Percentiles rank a stretch among this genome's conserved stretches.
phyloP scores from a whole-genome alignment of 2,797 vertebrate genomes.

The Pelodytes ibericus region DNA sequence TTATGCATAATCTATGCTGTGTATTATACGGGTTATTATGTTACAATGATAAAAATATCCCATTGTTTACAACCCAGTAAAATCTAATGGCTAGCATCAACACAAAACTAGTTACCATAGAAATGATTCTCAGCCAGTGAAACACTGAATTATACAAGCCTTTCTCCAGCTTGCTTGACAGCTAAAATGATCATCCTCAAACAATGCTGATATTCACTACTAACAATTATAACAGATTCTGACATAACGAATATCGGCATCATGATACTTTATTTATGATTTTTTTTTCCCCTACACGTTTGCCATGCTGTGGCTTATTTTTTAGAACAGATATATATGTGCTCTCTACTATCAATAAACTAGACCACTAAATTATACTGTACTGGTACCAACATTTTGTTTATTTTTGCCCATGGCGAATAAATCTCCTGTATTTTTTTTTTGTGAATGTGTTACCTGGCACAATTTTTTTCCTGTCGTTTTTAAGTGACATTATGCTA shows the following conservation, averaged over 20 bases:
- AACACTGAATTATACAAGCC: conserved; percentile 58
- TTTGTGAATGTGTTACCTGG: no score
- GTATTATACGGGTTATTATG: conserved; percentile 54
- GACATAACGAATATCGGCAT: conserved; percentile 31
- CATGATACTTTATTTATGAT: conserved; percentile 12
- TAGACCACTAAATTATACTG: not conserved
- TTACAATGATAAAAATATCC: conserved; percentile 40
- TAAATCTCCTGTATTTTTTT: no score
- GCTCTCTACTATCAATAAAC: not conserved
- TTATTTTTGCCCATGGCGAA: no score
- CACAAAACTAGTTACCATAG: conserved; percentile 46
- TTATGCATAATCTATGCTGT: conserved; percentile 35
- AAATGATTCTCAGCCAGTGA: conserved; percentile 53
- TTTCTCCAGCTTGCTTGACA: conserved; percentile 53
- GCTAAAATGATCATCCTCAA: conserved; percentile 41
- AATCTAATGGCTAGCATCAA: conserved; percentile 62
- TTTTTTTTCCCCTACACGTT: conserved; percentile 12
- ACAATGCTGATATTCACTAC: conserved; percentile 29
- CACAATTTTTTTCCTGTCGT: no score
- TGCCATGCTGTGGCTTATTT: conserved; percentile 13
- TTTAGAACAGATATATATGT: not conserved
- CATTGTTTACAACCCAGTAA: conserved; percentile 60
- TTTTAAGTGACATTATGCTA: no score
- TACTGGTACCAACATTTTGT: no score
- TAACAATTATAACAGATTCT: conserved; percentile 50